Evolutionary conservation across 2,113 vertebrate species (phyloP), one percentile per base, ranked within the genome.

Genomic region (Crotalus horridus): DNA sequence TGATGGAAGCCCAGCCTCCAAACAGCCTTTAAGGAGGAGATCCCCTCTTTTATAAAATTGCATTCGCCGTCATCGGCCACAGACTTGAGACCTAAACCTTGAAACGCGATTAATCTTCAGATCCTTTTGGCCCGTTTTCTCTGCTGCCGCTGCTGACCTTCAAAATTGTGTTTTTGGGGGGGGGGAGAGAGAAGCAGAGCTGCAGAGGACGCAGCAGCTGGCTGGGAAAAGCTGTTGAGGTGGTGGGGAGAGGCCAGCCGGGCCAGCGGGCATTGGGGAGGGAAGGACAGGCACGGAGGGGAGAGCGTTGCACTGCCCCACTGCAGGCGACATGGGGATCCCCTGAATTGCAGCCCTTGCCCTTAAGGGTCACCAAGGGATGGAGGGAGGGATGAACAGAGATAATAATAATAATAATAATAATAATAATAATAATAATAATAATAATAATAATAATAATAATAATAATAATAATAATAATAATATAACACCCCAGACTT

Each of bases 71-170:
- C 91, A 91, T 87, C 89, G 94, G 86, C 89, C 86, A 89, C 92
- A 6, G 89, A 89, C 33, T 46, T 48, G 93, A 96, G 89, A 93
- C 39, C 94, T 39, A n/a, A 96, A 58, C 94, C 93, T 43, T 93
- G 92, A 87, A 92, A 94, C 56, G 89, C 93, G 93, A 94, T 95
- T 55, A 94, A 94, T 96, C 92, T 94, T 92, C 23, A 21, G 46
- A 39, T 94, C 20, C 86, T 87, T 87, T 88, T 93, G 96, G 93
- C 92, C 93, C 0, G 0, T 85, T 91, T 87, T 39, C 46, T 91
- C 64, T 4, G 87, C 89, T 94, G 85, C 26, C 4, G 1, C 93
- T 91, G 53, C 64, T 95, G 96, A 97, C 96, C 95, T 96, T 96
- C 95, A 96, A 48, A 88, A 51, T 0, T 51, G 48, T 46, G 6